Evolutionary conservation across 2,888 invertebrate species (phyloP).

Genomic region (Gandaritis pyraliata): DNA sequence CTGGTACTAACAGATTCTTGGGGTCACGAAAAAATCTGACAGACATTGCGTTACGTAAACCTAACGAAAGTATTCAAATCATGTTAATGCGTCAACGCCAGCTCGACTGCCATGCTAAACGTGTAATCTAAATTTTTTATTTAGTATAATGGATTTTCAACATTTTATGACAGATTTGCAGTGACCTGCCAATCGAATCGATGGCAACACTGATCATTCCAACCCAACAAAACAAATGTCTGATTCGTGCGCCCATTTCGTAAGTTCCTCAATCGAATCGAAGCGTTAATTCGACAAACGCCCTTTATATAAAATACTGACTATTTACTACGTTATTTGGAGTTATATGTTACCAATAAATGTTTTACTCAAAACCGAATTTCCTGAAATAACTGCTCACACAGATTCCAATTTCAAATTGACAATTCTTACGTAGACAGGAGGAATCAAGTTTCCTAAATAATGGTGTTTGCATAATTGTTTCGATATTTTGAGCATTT

Average conservation of each 20-base stretch:
- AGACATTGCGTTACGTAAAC: no score
- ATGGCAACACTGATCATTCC: no score
- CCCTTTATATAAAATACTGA: slow-evolving; percentile 60
- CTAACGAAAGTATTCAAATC: no score
- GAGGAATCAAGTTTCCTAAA: slow-evolving; percentile 82
- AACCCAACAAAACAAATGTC: slow-evolving; percentile 81
- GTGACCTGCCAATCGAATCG: no score
- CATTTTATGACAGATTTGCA: no score
- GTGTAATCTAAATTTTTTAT: no score
- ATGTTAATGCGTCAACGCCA: no score
- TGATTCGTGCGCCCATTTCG: slow-evolving; percentile 83
- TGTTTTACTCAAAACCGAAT: slow-evolving; percentile 16
- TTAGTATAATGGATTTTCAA: no score
- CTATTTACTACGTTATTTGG: slow-evolving; percentile 28
- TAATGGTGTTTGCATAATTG: slow-evolving; percentile 73
- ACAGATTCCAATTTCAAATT: slow-evolving; percentile 57
- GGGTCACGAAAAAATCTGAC: no score
- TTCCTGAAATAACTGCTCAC: slow-evolving; percentile 43
- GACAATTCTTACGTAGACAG: slow-evolving; percentile 69
- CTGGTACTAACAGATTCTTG: no score
- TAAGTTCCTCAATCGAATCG: slow-evolving; percentile 73
- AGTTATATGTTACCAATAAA: slow-evolving; percentile 31
- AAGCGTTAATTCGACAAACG: slow-evolving; percentile 75
- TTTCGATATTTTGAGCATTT: slow-evolving; percentile 53
- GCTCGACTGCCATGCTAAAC: no score